Evolutionary conservation across 2,888 invertebrate species (phyloP), one percentile per base, ranked within the genome.

Genomic region (Ormyrus nitidulus): DNA sequence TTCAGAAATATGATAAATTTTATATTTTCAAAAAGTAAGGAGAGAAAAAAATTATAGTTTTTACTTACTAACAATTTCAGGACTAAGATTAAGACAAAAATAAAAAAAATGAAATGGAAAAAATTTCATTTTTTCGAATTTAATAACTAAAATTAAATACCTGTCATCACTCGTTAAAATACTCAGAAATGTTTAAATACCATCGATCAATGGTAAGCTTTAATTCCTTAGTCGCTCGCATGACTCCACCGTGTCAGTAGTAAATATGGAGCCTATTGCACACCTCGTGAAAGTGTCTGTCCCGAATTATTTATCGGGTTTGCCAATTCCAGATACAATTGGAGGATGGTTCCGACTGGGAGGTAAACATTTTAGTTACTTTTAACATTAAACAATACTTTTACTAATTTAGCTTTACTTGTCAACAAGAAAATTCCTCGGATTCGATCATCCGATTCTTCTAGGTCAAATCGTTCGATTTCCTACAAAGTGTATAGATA

Each of bases 311-410:
- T 92, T 98, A 86, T 92, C 95, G 76, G 93, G 93, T 88, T 92
- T 98, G 83, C 98, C 97, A 34, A 94, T 98, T 90, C 97, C 98
- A 8, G 94, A 96, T 88, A 93, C 94, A 11, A 91, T 97, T 84
- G 94, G 95, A 83, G 97, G 97, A 88, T 96, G 97, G 95, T 96
- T 97, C 91, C 94, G 93, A 86, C 92, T 97, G 84, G 95, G 96
- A 91, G 93, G 97, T 97, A 92, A 68, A 34, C 65, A 73, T 65
- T 64, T 69, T 69, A 0, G 48, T 6, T 46, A 62, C n/a, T 44
- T 10, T 5, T 46, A 11, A n/a, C 46, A 13, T 59, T 44, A 9
- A 58, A 44, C 9, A 19, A 59, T 53, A 49, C n/a, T 11, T 8
- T 49, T 49, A 13, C 11, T 46, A 34, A 3, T 44, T 44, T n/a